phyloP scores from a whole-genome alignment of 2,113 vertebrate genomes.

The Poecilia latipinna region DNA sequence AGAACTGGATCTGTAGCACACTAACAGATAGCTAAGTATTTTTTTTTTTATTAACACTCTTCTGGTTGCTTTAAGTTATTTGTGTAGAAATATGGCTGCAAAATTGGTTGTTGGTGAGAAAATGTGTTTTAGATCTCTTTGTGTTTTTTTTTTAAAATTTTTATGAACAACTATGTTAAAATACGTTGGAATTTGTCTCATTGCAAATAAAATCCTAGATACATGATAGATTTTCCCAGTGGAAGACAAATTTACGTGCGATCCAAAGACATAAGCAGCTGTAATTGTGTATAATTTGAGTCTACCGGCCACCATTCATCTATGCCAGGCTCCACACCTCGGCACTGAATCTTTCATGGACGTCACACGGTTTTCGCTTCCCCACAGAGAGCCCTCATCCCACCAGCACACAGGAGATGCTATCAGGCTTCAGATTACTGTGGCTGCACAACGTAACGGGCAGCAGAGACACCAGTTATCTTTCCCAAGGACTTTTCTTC shows the following conservation, averaged over 20 bases:
- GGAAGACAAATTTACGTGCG: background rate
- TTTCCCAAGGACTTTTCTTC: slow-evolving; percentile 15
- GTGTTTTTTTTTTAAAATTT: too few relatives aligned
- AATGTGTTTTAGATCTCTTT: background rate
- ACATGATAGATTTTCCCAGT: background rate
- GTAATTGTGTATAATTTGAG: slow-evolving; percentile 26
- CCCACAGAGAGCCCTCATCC: slow-evolving; percentile 37
- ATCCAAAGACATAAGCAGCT: background rate
- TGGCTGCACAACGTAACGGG: slow-evolving; percentile 28
- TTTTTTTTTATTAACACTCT: background rate
- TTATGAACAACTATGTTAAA: background rate
- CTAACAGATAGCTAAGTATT: background rate
- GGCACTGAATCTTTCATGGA: slow-evolving; percentile 37
- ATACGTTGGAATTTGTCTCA: background rate
- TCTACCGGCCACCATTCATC: slow-evolving; percentile 32
- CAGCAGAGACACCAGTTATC: slow-evolving; percentile 34
- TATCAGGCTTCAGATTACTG: slow-evolving; percentile 21
- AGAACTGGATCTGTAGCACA: background rate
- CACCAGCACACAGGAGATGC: slow-evolving; percentile 37
- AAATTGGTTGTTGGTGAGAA: background rate
- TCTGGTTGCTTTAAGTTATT: background rate
- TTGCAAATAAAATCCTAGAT: background rate
- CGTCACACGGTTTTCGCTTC: slow-evolving; percentile 39
- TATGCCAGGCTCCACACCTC: slow-evolving; percentile 16
- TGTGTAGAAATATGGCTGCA: background rate